phyloP scores from a whole-genome alignment of 2,113 vertebrate genomes.

The Psammodynastes pulverulentus region DNA sequence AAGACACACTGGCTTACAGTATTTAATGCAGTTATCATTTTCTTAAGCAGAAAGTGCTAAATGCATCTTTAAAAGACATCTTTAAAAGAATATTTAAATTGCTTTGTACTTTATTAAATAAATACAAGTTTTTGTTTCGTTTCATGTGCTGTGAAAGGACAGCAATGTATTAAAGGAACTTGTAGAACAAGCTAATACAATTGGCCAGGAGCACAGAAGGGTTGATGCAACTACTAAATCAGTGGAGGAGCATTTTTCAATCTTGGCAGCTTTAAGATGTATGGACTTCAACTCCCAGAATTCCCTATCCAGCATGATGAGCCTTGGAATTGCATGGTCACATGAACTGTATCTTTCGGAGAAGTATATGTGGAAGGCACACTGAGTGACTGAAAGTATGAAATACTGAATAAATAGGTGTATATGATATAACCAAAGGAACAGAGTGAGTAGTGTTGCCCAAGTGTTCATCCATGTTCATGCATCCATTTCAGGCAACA shows the following conservation, averaged over 20 bases:
- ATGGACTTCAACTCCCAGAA: not conserved
- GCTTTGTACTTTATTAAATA: not conserved
- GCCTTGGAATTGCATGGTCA: not conserved
- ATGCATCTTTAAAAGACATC: not conserved
- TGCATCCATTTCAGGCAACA: not conserved
- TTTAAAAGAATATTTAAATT: not conserved
- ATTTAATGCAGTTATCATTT: not conserved
- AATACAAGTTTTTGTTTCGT: not conserved
- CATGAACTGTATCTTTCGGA: not conserved
- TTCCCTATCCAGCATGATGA: not conserved
- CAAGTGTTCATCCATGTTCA: not conserved
- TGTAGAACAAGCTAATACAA: not conserved
- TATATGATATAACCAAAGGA: not conserved
- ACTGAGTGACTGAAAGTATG: not conserved
- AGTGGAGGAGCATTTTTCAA: not conserved
- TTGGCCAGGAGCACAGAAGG: not conserved
- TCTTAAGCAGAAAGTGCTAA: not conserved
- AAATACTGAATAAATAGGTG: not conserved
- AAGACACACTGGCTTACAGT: not conserved
- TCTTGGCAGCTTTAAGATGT: not conserved
- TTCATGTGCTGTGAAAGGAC: not conserved
- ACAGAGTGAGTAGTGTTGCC: not conserved
- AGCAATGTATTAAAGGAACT: not conserved
- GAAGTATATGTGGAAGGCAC: not conserved
- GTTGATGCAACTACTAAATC: not conserved